Conservation (phyloP, 2,797 vertebrate species). For the Malurus splendens region DNA sequence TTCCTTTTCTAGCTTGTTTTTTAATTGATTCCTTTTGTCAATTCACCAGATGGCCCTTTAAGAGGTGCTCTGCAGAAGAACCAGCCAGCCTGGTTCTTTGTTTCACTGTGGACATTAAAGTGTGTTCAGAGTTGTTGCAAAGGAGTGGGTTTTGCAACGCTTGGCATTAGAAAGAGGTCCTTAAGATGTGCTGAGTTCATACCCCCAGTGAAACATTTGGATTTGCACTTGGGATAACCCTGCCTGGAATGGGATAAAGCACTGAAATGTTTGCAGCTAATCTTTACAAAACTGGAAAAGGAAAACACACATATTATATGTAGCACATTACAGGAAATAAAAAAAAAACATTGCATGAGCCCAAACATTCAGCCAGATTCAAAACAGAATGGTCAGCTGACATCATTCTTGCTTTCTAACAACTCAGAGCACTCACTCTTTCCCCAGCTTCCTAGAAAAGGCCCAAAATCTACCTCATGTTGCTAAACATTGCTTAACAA, state of each 20-base stretch:
- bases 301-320: rapidly evolving
- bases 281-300: background rate
- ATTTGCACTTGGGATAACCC: background rate
- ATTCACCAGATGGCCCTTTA: background rate
- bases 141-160: background rate
- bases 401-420: background rate
- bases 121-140: background rate
- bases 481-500: background rate
- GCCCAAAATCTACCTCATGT: no score
- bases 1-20: background rate
- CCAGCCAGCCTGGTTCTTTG: background rate
- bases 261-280: background rate
- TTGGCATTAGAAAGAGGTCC: background rate
- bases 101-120: background rate
- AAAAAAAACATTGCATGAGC: background rate
- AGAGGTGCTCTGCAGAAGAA: background rate
- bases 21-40: background rate
- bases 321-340: background rate
- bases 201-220: background rate
- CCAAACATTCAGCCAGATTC: background rate
- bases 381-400: background rate
- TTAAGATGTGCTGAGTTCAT: background rate
- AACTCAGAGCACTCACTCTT: rapidly evolving
- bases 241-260: background rate
- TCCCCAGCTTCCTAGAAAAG: background rate